Base-by-base conservation (phyloP, 2,113 vertebrate genomes). In the Kobus ellipsiprymnus region DNA sequence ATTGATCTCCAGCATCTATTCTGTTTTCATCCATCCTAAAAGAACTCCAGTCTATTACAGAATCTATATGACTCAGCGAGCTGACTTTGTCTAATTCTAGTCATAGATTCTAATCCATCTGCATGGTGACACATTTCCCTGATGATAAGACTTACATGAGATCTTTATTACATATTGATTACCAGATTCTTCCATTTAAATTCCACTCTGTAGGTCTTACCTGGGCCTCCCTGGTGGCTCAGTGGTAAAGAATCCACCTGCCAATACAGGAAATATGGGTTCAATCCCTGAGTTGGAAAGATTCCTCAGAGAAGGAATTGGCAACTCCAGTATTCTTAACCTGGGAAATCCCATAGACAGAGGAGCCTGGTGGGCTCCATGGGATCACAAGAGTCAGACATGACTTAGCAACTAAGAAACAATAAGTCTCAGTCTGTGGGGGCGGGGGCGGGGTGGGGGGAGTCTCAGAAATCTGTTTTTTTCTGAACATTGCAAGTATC, bases 401-500 rank as follows among this genome's bases (percentile, higher is more conserved):
- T 77, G 71, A 27, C 12, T 44, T 44, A 77, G 71, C 71, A 27
- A 77, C 40, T 77, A 77, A 77, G 6, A 40, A 44, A 44, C 40
- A 44, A 14, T 27, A 77, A 44, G 40, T 77, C n/a, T 80, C 55
- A 71, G 11, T 40, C 62, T 40, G 40, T 40, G 3, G 40, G 40
- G 10, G 19, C 78, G 6, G 11, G 5, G 59, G 1, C 0, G 1
- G 6, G 3, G 3, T 1, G 16, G 7, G 25, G 23, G 23, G 23
- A 27, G 10, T 96, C 50, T 93, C 52, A 54, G 33, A 80, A 92
- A 60, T 64, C 50, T 55, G 33, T 29, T 62, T 44, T 88, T 74
- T 89, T 89, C 21, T 21, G 80, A 96, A 92, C 6, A 60, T 19
- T 94, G 36, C 8, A 74, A 40, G 71, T 60, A 33, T 55, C 48